phyloP scores from a whole-genome alignment of 2,888 invertebrate genomes.

The Sympetrum striolatum region DNA sequence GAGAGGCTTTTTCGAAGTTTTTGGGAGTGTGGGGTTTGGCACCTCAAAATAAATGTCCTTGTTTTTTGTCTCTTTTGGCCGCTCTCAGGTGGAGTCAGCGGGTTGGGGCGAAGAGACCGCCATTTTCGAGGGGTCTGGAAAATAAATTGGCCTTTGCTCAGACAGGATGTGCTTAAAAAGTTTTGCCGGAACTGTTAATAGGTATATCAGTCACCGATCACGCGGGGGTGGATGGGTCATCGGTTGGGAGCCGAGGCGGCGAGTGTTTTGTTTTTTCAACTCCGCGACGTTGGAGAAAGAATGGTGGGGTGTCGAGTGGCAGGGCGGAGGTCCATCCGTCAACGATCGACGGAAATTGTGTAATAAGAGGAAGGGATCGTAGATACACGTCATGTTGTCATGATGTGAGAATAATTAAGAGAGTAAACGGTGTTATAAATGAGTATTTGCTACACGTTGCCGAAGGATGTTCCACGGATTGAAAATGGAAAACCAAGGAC shows the following conservation, averaged over 20 bases:
- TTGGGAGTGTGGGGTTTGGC: conserved; percentile 9
- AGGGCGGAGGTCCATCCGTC: no score
- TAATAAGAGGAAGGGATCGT: no score
- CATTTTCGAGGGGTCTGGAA: neutral
- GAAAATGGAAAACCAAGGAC: neutral
- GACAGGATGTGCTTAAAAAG: conserved; percentile 41
- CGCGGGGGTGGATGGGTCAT: conserved; percentile 26
- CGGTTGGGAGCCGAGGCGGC: neutral
- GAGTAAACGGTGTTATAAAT: no score
- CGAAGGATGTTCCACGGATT: no score
- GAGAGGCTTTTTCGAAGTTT: neutral
- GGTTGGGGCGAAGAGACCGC: neutral
- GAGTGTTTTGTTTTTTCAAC: neutral
- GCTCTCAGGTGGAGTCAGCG: neutral
- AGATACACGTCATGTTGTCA: no score
- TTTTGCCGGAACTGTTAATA: conserved; percentile 25
- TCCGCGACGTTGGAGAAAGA: no score
- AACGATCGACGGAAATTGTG: no score
- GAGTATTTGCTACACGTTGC: no score
- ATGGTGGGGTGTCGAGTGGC: no score
- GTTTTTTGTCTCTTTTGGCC: conserved; percentile 14
- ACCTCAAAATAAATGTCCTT: conserved; percentile 27
- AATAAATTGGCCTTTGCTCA: conserved; percentile 21
- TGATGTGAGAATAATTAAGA: no score
- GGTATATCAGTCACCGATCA: conserved; percentile 33